Evolutionary conservation across 2,797 vertebrate genomes (phyloP).

Genomic region (Chelon auratus): DNA sequence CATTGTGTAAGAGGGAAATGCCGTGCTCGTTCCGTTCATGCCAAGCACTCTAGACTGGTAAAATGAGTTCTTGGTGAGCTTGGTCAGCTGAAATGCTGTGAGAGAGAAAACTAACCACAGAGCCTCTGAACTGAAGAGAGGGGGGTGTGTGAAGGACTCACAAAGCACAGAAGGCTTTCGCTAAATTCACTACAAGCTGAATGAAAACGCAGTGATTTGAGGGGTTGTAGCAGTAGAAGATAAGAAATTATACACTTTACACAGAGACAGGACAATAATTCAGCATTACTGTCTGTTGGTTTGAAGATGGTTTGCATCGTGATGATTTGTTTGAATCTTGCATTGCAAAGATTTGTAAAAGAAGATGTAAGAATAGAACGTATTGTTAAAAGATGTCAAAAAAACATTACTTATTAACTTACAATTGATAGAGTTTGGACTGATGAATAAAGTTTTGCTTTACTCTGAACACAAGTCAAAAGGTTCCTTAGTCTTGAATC

Average conservation of each 20-base stretch:
- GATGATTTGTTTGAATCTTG: not conserved
- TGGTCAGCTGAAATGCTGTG: constrained; percentile 63
- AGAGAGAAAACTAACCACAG: constrained; percentile 47
- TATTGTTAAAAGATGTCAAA: too few relatives aligned
- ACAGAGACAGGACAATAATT: not conserved
- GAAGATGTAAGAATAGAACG: too few relatives aligned
- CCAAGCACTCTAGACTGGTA: constrained; percentile 57
- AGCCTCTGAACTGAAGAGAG: constrained; percentile 30
- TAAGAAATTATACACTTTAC: not conserved
- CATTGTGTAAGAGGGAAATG: constrained; percentile 64
- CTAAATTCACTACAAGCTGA: not conserved
- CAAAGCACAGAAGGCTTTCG: not conserved
- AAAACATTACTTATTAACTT: too few relatives aligned
- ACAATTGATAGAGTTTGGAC: too few relatives aligned
- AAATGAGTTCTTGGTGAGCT: constrained; percentile 71
- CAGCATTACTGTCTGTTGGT: not conserved
- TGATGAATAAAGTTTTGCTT: not conserved
- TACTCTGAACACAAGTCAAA: not conserved
- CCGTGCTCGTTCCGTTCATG: constrained; percentile 57
- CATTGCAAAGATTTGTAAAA: too few relatives aligned
- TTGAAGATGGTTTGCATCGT: not conserved
- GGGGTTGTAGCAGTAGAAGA: not conserved
- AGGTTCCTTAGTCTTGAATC: too few relatives aligned
- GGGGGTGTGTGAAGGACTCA: constrained; percentile 2
- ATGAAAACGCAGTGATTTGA: not conserved